Percentiles rank a stretch among this genome's conserved stretches.
phyloP scores from a whole-genome alignment of 2,113 vertebrate species.

The Stegastes partitus region DNA sequence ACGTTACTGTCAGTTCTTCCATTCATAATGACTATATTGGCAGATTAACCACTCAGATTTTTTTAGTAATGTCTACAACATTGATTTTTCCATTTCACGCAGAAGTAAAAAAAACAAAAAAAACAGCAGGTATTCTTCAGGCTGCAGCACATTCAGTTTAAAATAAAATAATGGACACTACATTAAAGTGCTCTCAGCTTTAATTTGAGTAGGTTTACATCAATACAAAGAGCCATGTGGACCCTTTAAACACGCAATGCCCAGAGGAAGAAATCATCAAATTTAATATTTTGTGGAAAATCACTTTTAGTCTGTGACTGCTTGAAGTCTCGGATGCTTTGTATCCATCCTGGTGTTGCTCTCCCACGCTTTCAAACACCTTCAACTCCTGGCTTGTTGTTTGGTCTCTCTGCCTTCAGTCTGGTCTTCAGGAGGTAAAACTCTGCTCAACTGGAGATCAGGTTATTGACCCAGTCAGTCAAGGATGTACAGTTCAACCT shows the following conservation, averaged over 20 bases:
- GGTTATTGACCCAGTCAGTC: background rate
- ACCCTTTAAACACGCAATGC: background rate
- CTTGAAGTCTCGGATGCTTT: background rate
- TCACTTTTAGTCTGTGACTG: background rate
- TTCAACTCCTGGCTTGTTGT: no score
- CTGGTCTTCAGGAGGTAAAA: no score
- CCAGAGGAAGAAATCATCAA: background rate
- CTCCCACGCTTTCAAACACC: no score
- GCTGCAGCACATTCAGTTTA: background rate
- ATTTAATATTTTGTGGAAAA: background rate
- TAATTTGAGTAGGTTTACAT: background rate
- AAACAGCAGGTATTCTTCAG: background rate
- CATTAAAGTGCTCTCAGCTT: constrained; percentile 2
- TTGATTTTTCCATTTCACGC: no score
- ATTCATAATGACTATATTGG: background rate
- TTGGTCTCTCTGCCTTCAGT: no score
- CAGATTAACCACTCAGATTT: background rate
- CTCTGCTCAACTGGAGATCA: background rate
- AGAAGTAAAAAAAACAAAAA: no score
- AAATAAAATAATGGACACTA: background rate
- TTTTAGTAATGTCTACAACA: no score
- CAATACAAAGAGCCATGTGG: background rate
- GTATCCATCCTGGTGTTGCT: no score
- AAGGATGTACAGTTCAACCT: background rate
- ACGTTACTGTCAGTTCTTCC: background rate